Evolutionary conservation across 2,888 invertebrate genomes (phyloP).

Genomic region (Plebejus anna): DNA sequence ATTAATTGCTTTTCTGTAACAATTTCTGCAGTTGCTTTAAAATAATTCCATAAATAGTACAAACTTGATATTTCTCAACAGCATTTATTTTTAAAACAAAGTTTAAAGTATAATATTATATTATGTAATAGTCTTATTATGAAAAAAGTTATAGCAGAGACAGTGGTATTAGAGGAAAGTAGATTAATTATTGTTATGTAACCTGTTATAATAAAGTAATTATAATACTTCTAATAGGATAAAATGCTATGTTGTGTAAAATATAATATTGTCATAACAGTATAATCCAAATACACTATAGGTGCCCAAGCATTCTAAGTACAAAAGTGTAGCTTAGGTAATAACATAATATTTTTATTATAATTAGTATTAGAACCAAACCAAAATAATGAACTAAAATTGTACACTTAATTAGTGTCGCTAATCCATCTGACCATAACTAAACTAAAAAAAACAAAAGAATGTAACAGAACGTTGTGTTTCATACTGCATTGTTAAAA

Average conservation of each 20-base stretch:
- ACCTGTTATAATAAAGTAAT: background rate
- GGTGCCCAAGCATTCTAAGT: conserved; percentile 4
- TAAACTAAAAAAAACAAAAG: background rate
- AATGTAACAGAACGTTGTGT: background rate
- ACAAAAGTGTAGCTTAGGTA: background rate
- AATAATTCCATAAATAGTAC: background rate
- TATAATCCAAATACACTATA: background rate
- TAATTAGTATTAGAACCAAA: background rate
- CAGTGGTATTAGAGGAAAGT: background rate
- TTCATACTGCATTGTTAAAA: background rate
- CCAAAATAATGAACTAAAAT: background rate
- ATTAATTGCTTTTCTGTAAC: background rate
- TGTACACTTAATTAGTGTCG: background rate
- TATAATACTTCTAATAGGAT: conserved; percentile 3
- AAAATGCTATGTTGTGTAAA: conserved; percentile 14
- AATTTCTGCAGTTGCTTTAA: background rate
- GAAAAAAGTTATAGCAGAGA: background rate
- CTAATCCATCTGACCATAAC: background rate
- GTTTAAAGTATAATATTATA: background rate
- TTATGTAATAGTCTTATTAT: background rate
- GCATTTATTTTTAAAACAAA: background rate
- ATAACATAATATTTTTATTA: background rate
- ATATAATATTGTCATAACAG: conserved; percentile 13
- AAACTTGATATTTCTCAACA: background rate
- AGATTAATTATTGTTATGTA: background rate